phyloP scores from a whole-genome alignment of 1,140 invertebrate genomes.

The Apis dorsata region DNA sequence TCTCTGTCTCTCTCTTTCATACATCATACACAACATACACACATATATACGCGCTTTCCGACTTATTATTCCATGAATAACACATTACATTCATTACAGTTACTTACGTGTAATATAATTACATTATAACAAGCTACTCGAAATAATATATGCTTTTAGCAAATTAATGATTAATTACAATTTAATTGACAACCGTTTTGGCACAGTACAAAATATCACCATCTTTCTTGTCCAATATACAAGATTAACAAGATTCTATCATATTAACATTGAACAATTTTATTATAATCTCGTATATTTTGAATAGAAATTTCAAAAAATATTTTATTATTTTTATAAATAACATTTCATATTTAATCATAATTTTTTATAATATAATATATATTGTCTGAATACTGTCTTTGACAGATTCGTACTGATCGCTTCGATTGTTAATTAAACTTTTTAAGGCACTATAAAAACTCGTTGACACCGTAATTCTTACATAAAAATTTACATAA shows the following conservation, averaged over 20 bases:
- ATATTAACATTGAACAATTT: constrained; percentile 17
- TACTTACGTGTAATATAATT: constrained; percentile 24
- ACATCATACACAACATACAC: too few species aligned
- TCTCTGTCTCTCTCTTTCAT: neutral
- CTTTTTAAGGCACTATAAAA: constrained; percentile 31
- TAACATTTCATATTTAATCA: neutral
- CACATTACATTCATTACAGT: neutral
- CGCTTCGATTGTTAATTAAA: constrained; percentile 25
- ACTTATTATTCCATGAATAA: constrained; percentile 1
- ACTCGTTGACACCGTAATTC: neutral
- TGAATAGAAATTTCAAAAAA: neutral
- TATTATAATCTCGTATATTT: constrained; percentile 1
- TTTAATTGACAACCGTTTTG: constrained; percentile 68
- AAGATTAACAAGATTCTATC: constrained; percentile 20
- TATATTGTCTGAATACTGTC: neutral
- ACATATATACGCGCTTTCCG: neutral
- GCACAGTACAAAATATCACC: constrained; percentile 65
- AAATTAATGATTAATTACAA: constrained; percentile 41
- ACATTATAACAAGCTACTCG: constrained; percentile 12
- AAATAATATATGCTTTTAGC: constrained; percentile 35
- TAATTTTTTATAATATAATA: neutral
- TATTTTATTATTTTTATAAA: neutral
- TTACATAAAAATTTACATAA: constrained; percentile 2
- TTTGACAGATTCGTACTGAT: neutral
- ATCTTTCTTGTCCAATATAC: constrained; percentile 21